Conservation (phyloP, 2,888 invertebrate species). For the Calameuta pallipes region DNA sequence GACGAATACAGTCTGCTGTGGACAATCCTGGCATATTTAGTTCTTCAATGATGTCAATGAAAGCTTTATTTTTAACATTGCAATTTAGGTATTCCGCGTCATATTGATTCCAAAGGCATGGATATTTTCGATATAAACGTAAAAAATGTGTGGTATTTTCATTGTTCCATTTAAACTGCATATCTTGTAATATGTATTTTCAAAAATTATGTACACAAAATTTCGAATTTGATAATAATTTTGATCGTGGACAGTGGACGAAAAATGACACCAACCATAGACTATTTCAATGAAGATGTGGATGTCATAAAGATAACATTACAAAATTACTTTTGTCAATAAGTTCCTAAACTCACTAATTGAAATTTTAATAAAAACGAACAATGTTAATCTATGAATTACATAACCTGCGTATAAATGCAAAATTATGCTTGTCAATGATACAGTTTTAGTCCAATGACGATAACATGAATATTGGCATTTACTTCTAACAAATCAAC, state of each 20-base stretch:
- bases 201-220: not conserved
- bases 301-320: not conserved
- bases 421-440: not conserved
- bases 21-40: constrained; percentile 35
- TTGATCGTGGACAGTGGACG: not conserved
- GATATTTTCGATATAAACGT: constrained; percentile 41
- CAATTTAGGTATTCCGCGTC: constrained; percentile 39
- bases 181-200: constrained; percentile 13
- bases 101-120: constrained; percentile 51
- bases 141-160: constrained; percentile 37
- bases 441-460: not conserved
- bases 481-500: not conserved
- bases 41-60: constrained; percentile 36
- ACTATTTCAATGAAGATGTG: not conserved
- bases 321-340: not conserved
- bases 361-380: not conserved
- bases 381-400: not conserved
- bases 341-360: not conserved
- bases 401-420: not conserved
- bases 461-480: not conserved
- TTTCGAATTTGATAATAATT: not conserved
- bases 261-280: not conserved
- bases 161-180: constrained; percentile 48
- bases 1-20: constrained; percentile 40
- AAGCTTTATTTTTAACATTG: constrained; percentile 37